Evolutionary conservation across 2,113 vertebrate species (phyloP).

Genomic region (Caracal caracal): DNA sequence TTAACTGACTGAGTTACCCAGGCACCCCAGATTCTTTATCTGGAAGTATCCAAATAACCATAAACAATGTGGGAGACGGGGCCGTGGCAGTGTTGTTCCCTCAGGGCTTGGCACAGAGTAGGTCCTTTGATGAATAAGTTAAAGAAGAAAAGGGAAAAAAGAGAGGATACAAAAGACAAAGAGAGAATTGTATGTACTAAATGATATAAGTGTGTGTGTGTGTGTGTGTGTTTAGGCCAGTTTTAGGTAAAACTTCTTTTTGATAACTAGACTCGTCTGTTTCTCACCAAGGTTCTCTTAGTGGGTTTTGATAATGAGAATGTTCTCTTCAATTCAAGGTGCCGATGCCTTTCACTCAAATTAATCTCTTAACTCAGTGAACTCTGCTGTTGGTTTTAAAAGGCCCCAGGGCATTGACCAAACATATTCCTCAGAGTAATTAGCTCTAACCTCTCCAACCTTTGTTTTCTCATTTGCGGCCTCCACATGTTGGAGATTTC

Average conservation of each 20-base stretch:
- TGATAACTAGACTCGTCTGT: not conserved
- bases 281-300: not conserved
- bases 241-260: not conserved
- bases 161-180: not conserved
- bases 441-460: slow-evolving; percentile 73
- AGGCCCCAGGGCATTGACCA: slow-evolving; percentile 53
- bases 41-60: not conserved
- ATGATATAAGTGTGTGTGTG: not conserved
- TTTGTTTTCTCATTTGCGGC: slow-evolving; percentile 69
- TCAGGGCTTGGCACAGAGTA: not conserved
- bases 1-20: no score
- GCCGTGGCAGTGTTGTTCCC: not conserved
- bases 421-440: slow-evolving; percentile 73
- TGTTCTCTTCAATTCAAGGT: slow-evolving; percentile 77
- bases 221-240: not conserved
- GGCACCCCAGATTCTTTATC: not conserved
- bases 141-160: not conserved
- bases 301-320: slow-evolving; percentile 50
- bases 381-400: slow-evolving; percentile 57
- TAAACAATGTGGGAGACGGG: not conserved
- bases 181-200: not conserved
- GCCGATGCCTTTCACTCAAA: slow-evolving; percentile 71
- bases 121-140: not conserved
- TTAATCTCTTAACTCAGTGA: slow-evolving; percentile 78
- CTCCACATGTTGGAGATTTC: not conserved